phyloP scores from a whole-genome alignment of 2,113 vertebrate species.

The Sorex araneus region DNA sequence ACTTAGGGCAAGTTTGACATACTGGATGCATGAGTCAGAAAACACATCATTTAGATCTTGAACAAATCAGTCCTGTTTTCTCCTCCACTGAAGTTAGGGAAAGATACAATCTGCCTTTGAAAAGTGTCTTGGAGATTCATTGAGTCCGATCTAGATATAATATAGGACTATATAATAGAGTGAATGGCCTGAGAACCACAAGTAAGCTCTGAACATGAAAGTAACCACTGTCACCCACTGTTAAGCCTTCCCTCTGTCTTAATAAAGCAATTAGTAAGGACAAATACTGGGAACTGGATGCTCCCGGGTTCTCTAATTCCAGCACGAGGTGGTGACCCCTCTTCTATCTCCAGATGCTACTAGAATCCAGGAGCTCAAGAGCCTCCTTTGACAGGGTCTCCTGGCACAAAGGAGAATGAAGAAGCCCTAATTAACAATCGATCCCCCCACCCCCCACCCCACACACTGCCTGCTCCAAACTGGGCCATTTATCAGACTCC shows the following conservation, averaged over 20 bases:
- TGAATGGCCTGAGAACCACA: neutral
- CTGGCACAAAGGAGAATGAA: neutral
- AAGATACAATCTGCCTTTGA: slow-evolving; percentile 30
- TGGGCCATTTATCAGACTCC: neutral
- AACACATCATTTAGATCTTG: neutral
- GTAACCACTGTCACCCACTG: neutral
- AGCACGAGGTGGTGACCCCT: neutral
- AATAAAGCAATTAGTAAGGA: neutral
- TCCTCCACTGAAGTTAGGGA: neutral
- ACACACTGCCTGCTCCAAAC: too few relatives aligned
- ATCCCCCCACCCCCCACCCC: too few relatives aligned
- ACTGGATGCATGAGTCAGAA: neutral
- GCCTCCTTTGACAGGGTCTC: neutral
- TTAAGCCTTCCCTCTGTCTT: neutral
- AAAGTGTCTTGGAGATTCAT: neutral
- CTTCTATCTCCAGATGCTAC: neutral
- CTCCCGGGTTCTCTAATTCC: fast-evolving
- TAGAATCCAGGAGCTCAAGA: neutral
- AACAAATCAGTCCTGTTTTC: neutral
- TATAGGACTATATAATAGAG: too few relatives aligned
- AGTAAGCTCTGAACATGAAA: neutral
- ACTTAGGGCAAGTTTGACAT: neutral
- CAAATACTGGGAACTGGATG: neutral
- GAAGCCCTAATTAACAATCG: neutral
- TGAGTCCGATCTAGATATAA: neutral